phyloP scores from a whole-genome alignment of 30 jellyfish, hydroid and myxozoan genomes.

The Hydra vulgaris region DNA sequence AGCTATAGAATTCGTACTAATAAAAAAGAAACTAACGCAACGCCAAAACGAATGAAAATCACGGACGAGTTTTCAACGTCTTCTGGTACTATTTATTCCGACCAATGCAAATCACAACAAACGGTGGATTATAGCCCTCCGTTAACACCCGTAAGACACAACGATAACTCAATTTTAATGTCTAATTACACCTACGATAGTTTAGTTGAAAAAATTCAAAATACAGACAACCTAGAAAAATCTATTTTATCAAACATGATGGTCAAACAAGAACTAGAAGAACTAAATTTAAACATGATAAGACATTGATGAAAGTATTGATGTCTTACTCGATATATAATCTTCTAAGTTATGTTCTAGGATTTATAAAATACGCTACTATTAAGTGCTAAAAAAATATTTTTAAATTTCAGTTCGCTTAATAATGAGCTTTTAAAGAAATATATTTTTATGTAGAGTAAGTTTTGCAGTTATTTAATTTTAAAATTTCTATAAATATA shows the following conservation, averaged over 20 bases:
- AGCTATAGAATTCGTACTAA: conserved; percentile 41
- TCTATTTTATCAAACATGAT: conserved; percentile 4
- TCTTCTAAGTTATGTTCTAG: no score
- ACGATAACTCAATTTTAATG: background rate
- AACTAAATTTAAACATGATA: conserved; percentile 12
- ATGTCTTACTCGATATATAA: no score
- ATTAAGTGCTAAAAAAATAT: no score
- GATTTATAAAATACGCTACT: no score
- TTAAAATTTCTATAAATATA: no score
- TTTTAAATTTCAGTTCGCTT: no score
- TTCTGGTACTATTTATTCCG: conserved; percentile 65
- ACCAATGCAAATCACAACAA: conserved; percentile 34
- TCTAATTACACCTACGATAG: background rate
- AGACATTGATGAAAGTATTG: conserved; percentile 8
- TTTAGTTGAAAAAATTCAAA: background rate
- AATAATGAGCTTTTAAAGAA: no score
- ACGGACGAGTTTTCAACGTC: conserved; percentile 21
- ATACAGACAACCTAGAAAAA: conserved; percentile 23
- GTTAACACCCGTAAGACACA: conserved; percentile 15
- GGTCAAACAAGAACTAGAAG: conserved; percentile 31
- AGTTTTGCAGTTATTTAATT: no score
- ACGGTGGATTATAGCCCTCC: conserved; percentile 21
- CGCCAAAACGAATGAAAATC: conserved; percentile 6
- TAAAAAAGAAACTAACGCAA: background rate
- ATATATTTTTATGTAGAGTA: no score